Evolutionary conservation across 2,888 invertebrate species (phyloP), one percentile per base, ranked within the genome.

Genomic region (Furcula furcula): DNA sequence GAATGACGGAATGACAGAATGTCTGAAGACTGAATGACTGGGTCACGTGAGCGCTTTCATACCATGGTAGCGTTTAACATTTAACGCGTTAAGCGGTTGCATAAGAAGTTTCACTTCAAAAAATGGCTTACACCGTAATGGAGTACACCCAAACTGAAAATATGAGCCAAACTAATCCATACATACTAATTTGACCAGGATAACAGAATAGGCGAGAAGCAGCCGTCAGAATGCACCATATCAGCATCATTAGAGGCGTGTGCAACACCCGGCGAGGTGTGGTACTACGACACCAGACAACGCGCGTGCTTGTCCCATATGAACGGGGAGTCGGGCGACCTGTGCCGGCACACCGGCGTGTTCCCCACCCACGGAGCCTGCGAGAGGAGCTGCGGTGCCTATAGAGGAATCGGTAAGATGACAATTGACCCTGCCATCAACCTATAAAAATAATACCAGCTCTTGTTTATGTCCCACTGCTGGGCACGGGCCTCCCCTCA

Each of bases 301-400:
- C 94, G 44, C 21, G 54, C 49, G 19, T 86, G 86, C 38, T 43
- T 61, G 3, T 7, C 49, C 1, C 56, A 75, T 46, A 29, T 48
- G 32, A 83, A 84, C 56, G 53, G 76, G 71, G 49, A 87, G 81
- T 34, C 90, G 79, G 31, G 90, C 81, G 3, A 91, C 90, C 46
- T 65, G 82, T 56, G 97, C 93, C 47, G 72, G n/a, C 33, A 39
- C 23, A 58, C 33, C 89, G 93, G 60, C 92, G 94, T 66, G 71
- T 90, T 42, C 91, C 89, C 7, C 76, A 92, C 93, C 0, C 91
- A 92, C 54, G 94, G 94, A 61, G 93, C 93, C 43, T 95, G 95
- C 66, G 91, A 94, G 69, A 83, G 94, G 34, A 90, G 92, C 38
- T 96, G 96, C 54, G 95, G 95, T 18, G 82, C 79, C 26, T 95